Base-by-base conservation (phyloP, 2,888 invertebrate genomes). In the Theretra japonica region DNA sequence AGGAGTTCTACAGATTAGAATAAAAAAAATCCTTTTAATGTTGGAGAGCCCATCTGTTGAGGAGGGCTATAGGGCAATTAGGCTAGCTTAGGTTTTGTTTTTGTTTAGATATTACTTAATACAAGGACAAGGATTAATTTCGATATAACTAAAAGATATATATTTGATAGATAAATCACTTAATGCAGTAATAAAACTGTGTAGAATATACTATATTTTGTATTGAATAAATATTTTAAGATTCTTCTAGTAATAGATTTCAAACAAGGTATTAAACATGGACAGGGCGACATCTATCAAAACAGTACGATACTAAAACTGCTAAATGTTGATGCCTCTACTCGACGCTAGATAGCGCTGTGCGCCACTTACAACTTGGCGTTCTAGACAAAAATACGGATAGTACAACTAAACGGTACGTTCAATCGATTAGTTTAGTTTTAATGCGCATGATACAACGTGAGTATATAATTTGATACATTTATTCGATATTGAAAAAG, bases 321-420 rank as follows among this genome's bases (percentile, higher is more conserved):
- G 57, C 21, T 57, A 62, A 11, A 21, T 41, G 62, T n/a, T 76
- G 74, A 73, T 83, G 73, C 69, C 59, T 83, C 92, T 90, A 91
- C 83, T 91, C 82, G 77, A 76, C 86, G 80, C 85, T 84, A 92
- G 93, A 86, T 90, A 92, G 90, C 90, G 90, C 77, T 82, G 48
- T 1, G 41, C 17, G 48, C 6, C 48, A 65, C 48, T 21, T 3
- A 33, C 23, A 23, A 65, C 21, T 1, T 41, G 4, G 17, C 15
- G 41, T 21, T 21, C 62, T 33, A 41, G 4, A n/a, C 3, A 4
- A 15, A n/a, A n/a, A 41, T 41, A 41, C 41, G 11, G 23, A 41
- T 0, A 41, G 41, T 11, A 33, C 48, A 65, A 65, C 48, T 65
- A 41, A 65, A 62, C n/a, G 33, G 23, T 21, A n/a, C 1, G 65